Base-by-base conservation (phyloP, 2,797 vertebrate genomes). In the Kryptolebias ocellatus region DNA sequence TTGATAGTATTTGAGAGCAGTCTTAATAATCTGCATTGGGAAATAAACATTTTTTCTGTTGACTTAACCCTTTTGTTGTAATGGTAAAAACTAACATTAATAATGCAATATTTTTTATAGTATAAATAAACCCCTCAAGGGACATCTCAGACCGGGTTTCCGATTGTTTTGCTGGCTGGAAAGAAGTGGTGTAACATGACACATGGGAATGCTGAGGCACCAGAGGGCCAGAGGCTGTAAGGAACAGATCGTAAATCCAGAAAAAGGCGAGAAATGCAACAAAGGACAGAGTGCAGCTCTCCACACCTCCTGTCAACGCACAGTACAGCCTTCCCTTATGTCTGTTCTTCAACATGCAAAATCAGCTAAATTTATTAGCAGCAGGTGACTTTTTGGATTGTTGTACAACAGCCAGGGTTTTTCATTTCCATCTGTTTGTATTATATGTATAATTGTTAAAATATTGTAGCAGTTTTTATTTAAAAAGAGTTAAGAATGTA, bases 351-450 rank as follows among this genome's bases (percentile, higher is more conserved):
- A 64, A 56, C 68, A 64, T 74, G 67, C 70, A 58, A 79, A 60
- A 82, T 78, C 68, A 78, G 70, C 67, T 67, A 82, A 84, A 90
- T 92, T 79, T 91, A 92, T 91, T 79, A 70, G 72, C 45, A 76
- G 78, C 89, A 90, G 85, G 87, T 90, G 87, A 90, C 72, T 83
- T 72, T 83, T 69, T 72, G 77, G 81, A 74, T 70, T 52, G 70
- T 63, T 65, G 60, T 69, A 76, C 76, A 68, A 74, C 62, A 68
- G 72, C 67, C 42, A 55, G 71, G 45, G 70, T 74, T 81, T 87
- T 72, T 28, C 58, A 60, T 80, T 90, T 79, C 88, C 91, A 91
- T 92, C 83, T 85, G 78, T 65, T 76, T 70, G 55, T 85, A 67
- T 74, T 81, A 39, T 67, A 64, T 50, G 34, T 52, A 18, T 64